Base-by-base conservation (phyloP, 2,797 vertebrate genomes). In the Carapus acus region DNA sequence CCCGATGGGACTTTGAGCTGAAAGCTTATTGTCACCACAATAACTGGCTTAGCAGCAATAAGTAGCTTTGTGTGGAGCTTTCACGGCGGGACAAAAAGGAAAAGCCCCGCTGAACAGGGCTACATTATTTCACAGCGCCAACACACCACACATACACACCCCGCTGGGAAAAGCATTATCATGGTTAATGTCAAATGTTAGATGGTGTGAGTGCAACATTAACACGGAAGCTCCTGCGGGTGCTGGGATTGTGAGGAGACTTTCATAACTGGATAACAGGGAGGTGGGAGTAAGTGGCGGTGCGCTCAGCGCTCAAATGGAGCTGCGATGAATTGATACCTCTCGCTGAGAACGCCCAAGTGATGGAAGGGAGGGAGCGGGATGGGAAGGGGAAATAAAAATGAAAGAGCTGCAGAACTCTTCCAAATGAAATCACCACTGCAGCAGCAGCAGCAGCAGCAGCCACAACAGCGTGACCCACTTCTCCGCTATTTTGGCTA, bases 101-200 rank as follows among this genome's bases (percentile, higher is more conserved):
- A 62, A 33, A 43, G 36, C 54, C 49, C 58, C 40, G 62, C 60
- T 61, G 58, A 49, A 65, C 45, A 53, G 52, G 62, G 41, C 36
- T 55, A 57, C 62, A 70, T 67, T 68, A 72, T 71, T 71, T 65
- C 62, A 63, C 61, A 69, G 64, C 54, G 57, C 62, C 63, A 76
- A 49, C 67, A 68, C 59, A 67, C 59, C 53, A 31, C 49, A 60
- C 31, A 33, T 13, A 6, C 31, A 8, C 31, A 33, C 43, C 77
- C 67, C 27, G 49, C 58, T 67, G 60, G 50, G 66, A 67, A 67
- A 74, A 58, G 63, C 66, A 73, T 82, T 76, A 78, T 62, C 54
- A 49, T 44, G 12, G 62, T 50, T 73, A 56, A 67, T 63, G 61
- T 62, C 57, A 71, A 64, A 54, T 64, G 61, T 65, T 58, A 51